Percentiles rank a stretch among this genome's conserved stretches.
These are phyloP conservation scores for Hemicentrotus pulcherrimus DNA, from an alignment of 35 echinoderm and acorn worm species.

Conservation along the genomic window DNA sequence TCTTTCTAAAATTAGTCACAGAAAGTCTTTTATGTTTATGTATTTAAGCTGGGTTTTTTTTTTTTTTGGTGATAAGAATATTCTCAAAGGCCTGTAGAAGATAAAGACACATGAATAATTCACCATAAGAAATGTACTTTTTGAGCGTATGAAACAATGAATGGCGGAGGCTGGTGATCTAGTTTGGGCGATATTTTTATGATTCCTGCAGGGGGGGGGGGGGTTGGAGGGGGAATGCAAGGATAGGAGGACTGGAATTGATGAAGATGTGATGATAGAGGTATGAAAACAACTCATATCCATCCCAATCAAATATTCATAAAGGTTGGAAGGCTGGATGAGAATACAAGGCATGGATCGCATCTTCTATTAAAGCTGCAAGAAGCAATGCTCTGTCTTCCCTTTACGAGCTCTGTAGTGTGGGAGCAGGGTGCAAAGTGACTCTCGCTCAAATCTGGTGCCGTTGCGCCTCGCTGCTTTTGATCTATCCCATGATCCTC, in stretches of 20 bases:
- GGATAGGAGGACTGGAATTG: neutral
- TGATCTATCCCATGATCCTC: conserved; percentile 28
- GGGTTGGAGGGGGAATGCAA: neutral
- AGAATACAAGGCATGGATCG: neutral
- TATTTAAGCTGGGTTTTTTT: no score
- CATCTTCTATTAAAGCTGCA: neutral
- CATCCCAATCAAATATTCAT: conserved; percentile 25
- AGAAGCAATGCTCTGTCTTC: neutral
- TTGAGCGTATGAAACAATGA: neutral
- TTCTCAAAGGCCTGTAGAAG: no score
- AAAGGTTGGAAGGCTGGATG: neutral
- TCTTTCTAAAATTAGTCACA: no score
- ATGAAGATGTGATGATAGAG: conserved; percentile 36
- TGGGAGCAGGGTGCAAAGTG: neutral
- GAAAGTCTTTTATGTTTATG: no score
- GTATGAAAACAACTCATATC: neutral
- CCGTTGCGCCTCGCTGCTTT: neutral
- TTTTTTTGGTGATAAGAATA: no score
- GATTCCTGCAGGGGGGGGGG: neutral
- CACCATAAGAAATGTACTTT: no score
- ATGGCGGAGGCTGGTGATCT: neutral
- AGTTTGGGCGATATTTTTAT: neutral
- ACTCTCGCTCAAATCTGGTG: conserved; percentile 19
- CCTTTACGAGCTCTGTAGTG: neutral
- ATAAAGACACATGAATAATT: no score